Base-by-base conservation (phyloP, 1,140 invertebrate genomes). In the Lasaia peninsularis region DNA sequence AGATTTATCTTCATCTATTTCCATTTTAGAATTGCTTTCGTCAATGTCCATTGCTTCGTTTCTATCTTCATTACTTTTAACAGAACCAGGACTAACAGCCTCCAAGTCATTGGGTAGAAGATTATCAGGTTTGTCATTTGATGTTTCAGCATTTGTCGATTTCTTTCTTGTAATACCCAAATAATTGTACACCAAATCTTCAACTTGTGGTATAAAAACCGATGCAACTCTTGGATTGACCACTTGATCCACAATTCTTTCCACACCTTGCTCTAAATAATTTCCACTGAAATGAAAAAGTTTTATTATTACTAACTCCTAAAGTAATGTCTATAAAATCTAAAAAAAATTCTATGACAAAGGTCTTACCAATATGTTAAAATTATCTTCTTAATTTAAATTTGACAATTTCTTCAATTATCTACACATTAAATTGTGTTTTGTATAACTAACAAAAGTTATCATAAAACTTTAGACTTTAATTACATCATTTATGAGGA, bases 171-270 rank as follows among this genome's bases (percentile, higher is more conserved):
- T 66, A 10, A 98, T 92, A 18, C 96, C 96, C n/a, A 98, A 84
- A 79, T 94, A 96, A 74, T 95, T 94, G 77, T 97, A 98, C 0
- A 98, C 94, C 9, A 96, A 93, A 73, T 97, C 95, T 85, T 97
- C 96, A 49, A 98, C 96, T 90, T 96, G 94, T 6, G 96, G 95
- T 74, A 96, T 93, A 78, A 98, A 97, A 2, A 96, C 92, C 7
- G 93, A 92, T 62, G 94, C 93, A 5, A 98, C 94, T 90, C 98
- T 98, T 2, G 96, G 96, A 86, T 98, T 97, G 0, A 98, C 96
- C 0, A 98, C 96, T 91, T 98, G 97, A 83, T 98, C 96, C 0
- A 98, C 96, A 60, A 99, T 97, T 66, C 97, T 92, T 80, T 98
- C 96, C 3, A 98, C 95, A 16, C 97, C 97, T 58, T 92, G 93